These are phyloP conservation scores for Pelusios castaneus DNA, from an alignment of 2,113 vertebrate species.

Conservation along the genomic window DNA sequence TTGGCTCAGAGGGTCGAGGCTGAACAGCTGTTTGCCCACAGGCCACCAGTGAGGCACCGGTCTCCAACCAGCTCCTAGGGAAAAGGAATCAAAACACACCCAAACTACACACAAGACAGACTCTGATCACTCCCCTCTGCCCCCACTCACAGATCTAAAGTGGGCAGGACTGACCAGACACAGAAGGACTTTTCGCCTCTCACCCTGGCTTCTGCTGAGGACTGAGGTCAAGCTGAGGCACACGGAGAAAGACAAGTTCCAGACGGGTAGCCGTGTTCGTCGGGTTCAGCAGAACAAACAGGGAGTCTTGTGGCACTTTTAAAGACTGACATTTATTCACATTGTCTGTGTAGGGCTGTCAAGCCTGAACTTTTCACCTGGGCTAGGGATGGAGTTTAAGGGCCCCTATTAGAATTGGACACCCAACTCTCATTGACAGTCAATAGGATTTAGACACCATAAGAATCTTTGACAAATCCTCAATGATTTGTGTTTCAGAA, in stretches of 20 bases:
- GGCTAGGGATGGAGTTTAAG: not conserved
- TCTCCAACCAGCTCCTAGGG: not conserved
- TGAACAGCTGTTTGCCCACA: not conserved
- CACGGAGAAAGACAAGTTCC: not conserved
- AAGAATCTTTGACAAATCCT: not conserved
- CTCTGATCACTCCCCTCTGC: not conserved
- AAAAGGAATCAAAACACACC: not conserved
- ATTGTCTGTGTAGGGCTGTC: not conserved
- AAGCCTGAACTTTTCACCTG: not conserved
- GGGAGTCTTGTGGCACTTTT: too few relatives aligned
- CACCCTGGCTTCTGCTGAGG: rapidly evolving
- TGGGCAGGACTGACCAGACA: not conserved
- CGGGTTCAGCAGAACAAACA: too few relatives aligned
- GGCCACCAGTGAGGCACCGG: not conserved
- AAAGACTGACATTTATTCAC: too few relatives aligned
- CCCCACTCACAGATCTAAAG: not conserved
- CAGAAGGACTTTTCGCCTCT: not conserved
- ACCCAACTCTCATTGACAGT: not conserved
- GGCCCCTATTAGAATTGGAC: not conserved
- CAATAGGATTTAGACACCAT: not conserved
- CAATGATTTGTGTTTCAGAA: not conserved
- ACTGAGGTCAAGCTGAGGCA: not conserved
- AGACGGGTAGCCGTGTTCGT: too few relatives aligned
- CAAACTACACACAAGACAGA: not conserved
- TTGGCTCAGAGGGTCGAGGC: not conserved